Conservation (phyloP, 2,888 invertebrate genomes). For the Ethmia dodecea region DNA sequence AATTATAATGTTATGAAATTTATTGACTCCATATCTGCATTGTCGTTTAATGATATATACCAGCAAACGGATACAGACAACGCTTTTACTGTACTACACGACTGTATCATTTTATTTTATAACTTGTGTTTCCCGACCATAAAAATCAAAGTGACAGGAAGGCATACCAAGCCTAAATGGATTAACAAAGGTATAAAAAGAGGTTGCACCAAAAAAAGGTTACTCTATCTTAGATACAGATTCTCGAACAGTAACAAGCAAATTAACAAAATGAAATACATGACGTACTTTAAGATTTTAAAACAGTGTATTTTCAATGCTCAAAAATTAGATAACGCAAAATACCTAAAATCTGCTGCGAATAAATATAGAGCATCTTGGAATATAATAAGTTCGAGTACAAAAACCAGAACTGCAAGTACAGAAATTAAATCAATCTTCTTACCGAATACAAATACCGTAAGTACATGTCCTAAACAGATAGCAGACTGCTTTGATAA, state of each 20-base stretch:
- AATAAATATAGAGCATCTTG: conserved; percentile 2
- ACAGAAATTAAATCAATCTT: neutral
- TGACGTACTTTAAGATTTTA: neutral
- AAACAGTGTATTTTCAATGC: neutral
- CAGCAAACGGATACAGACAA: neutral
- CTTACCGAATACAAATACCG: neutral
- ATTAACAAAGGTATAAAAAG: neutral
- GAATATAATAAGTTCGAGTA: neutral
- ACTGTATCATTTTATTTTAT: neutral
- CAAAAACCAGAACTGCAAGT: neutral
- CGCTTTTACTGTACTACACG: neutral
- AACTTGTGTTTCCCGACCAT: neutral
- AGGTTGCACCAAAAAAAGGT: neutral
- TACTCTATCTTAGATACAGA: neutral
- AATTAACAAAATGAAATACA: neutral
- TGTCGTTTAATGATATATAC: neutral
- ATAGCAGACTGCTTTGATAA: conserved; percentile 1
- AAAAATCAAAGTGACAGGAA: neutral
- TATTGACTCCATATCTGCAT: neutral
- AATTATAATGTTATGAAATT: neutral
- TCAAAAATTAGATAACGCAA: neutral
- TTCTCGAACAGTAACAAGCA: neutral
- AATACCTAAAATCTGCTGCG: neutral
- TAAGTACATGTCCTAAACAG: neutral
- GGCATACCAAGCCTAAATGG: neutral